phyloP scores from a whole-genome alignment of 2,113 vertebrate species.

The Dromaius novaehollandiae region DNA sequence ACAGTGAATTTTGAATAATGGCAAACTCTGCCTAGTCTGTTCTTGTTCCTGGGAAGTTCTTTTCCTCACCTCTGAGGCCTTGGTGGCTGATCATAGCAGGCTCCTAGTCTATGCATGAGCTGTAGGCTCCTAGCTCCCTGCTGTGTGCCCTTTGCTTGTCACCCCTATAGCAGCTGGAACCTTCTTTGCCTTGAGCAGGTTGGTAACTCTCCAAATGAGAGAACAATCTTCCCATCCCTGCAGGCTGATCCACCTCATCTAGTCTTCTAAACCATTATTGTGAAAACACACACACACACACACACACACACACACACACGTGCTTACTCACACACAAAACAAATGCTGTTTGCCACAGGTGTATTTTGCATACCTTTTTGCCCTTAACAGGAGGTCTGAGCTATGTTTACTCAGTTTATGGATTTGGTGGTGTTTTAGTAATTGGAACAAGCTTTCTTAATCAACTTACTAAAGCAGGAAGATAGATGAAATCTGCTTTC shows the following conservation, averaged over 20 bases:
- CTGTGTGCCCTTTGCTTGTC: neutral
- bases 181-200: neutral
- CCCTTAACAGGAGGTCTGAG: neutral
- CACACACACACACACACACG: too few species aligned
- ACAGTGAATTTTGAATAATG: neutral
- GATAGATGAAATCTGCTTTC: neutral
- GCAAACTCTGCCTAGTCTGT: neutral
- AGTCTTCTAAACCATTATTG: neutral
- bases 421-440: constrained; percentile 18
- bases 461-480: neutral
- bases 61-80: too few species aligned
- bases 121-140: neutral
- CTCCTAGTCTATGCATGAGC: neutral
- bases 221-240: neutral
- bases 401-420: neutral
- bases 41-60: too few species aligned
- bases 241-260: neutral
- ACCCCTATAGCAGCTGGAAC: neutral
- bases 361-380: constrained; percentile 19
- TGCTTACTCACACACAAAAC: too few species aligned
- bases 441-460: neutral
- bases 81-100: neutral
- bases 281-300: neutral
- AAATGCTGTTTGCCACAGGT: neutral
- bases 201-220: neutral